Conservation (phyloP, 2,113 vertebrate species). For the Cepphus grylle region DNA sequence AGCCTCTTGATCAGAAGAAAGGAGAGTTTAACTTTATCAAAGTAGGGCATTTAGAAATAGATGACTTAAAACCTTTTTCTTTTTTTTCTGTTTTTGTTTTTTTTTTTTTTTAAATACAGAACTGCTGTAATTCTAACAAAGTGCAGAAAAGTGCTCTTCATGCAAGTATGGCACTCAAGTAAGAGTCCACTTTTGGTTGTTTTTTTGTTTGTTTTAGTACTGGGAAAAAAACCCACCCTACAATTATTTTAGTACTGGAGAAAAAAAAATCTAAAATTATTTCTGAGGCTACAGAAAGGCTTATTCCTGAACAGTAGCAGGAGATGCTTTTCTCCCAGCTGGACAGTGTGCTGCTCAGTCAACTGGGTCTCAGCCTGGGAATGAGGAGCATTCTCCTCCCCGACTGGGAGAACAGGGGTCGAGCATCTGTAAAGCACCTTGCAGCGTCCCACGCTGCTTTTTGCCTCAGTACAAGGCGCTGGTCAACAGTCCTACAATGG, state of each 20-base stretch:
- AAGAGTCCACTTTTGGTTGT: neutral
- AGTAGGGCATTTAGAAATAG: neutral
- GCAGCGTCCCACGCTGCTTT: neutral
- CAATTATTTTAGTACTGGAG: neutral
- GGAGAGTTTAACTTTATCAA: neutral
- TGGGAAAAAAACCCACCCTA: neutral
- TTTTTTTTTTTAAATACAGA: neutral
- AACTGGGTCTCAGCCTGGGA: neutral
- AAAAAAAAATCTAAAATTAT: neutral
- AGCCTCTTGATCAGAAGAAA: neutral
- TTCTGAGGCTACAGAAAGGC: neutral
- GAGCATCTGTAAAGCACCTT: neutral
- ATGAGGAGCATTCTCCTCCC: neutral
- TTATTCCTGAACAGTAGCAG: neutral
- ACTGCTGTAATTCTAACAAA: neutral
- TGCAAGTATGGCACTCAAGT: neutral
- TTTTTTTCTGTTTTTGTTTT: too few relatives aligned
- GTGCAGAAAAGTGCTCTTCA: neutral
- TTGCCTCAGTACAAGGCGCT: neutral
- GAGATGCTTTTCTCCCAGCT: neutral
- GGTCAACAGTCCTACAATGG: neutral
- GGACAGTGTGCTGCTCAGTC: neutral
- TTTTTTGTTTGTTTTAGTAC: neutral
- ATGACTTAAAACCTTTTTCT: neutral
- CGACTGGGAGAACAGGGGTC: accelerated